Conservation (phyloP, 2,113 vertebrate species). For the Labeo rohita region DNA sequence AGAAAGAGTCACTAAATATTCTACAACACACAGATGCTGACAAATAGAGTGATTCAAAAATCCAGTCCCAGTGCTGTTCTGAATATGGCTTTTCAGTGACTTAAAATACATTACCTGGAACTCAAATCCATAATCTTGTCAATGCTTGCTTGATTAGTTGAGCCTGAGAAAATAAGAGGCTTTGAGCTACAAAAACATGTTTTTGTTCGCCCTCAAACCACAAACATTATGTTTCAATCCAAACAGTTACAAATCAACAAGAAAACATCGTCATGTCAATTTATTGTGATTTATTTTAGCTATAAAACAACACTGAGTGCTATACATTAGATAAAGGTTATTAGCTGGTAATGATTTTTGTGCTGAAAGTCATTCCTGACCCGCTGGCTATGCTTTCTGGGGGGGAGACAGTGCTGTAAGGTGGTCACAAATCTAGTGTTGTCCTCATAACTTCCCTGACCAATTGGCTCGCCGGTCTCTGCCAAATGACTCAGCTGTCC, state of each 20-base stretch:
- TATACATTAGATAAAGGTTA: not conserved
- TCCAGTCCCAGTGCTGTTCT: not conserved
- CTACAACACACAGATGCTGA: not conserved
- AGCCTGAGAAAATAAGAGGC: not conserved
- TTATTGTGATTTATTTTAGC: not conserved
- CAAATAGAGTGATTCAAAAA: not conserved
- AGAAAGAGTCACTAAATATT: not conserved
- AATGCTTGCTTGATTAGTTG: not conserved
- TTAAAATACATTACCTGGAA: not conserved
- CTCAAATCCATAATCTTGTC: not conserved
- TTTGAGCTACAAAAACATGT: not conserved
- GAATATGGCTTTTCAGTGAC: not conserved
- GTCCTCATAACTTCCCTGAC: conserved; percentile 59
- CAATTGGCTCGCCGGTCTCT: conserved; percentile 52
- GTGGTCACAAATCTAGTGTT: conserved; percentile 47
- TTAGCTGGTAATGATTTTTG: conserved; percentile 19
- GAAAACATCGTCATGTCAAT: not conserved
- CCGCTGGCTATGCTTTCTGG: not conserved
- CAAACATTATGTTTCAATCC: not conserved
- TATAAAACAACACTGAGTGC: not conserved
- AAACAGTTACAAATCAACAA: not conserved
- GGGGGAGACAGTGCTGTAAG: not conserved
- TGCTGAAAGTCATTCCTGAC: not conserved
- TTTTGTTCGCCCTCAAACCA: not conserved
- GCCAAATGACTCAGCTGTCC: conserved; percentile 58